Conservation (phyloP, 2,888 invertebrate genomes). For the Tipula confusa region DNA sequence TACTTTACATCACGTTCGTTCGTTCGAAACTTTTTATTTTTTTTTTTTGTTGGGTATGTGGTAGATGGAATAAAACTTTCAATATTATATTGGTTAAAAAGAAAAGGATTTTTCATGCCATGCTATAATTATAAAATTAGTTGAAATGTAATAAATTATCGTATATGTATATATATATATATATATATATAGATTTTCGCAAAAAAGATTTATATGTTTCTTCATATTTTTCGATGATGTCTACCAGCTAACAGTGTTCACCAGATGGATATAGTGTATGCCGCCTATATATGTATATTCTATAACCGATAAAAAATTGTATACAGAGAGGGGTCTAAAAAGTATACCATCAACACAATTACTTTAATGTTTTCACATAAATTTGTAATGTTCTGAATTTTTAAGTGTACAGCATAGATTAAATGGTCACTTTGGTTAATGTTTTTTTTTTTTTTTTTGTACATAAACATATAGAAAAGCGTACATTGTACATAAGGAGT, state of each 20-base stretch:
- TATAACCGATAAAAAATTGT: neutral
- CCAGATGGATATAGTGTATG: neutral
- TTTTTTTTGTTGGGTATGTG: neutral
- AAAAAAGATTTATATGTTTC: neutral
- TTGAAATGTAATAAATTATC: neutral
- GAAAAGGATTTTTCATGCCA: neutral
- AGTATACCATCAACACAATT: neutral
- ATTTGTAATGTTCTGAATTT: neutral
- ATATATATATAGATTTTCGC: neutral
- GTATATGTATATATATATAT: neutral
- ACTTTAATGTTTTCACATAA: neutral
- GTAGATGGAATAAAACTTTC: neutral
- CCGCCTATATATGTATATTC: neutral
- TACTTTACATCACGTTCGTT: neutral
- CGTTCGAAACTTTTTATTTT: neutral
- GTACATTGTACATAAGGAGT: no score
- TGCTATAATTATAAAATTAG: neutral
- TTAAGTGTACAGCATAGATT: neutral
- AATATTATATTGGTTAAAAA: neutral
- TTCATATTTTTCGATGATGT: neutral
- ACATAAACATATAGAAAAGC: no score
- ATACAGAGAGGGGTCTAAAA: neutral
- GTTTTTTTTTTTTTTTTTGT: no score
- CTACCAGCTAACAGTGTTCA: neutral
- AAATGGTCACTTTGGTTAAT: neutral